Conservation (phyloP, 2,888 invertebrate genomes). For the Synergus gifuensis region DNA sequence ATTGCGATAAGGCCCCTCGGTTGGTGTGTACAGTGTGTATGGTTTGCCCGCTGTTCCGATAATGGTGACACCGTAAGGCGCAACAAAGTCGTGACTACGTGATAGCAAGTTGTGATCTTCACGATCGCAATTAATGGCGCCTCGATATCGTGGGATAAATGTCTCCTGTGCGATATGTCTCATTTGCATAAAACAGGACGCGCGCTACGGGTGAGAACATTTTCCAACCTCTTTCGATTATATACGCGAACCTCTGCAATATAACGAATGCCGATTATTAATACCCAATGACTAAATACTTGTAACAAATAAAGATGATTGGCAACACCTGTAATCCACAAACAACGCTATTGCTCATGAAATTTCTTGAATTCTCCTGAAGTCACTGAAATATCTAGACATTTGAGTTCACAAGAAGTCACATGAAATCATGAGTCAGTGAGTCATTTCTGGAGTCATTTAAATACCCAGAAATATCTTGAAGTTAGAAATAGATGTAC, state of each 20-base stretch:
- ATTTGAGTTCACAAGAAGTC: too few relatives aligned
- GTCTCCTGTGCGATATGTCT: constrained; percentile 64
- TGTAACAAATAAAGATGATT: constrained; percentile 14
- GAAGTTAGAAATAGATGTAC: too few relatives aligned
- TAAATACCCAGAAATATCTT: too few relatives aligned
- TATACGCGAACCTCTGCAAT: constrained; percentile 44
- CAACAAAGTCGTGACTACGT: constrained; percentile 60
- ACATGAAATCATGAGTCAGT: too few relatives aligned
- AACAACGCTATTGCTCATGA: too few relatives aligned
- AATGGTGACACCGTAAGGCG: constrained; percentile 52
- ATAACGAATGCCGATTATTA: constrained; percentile 51
- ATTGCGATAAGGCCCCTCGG: constrained; percentile 50
- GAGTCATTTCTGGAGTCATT: too few relatives aligned
- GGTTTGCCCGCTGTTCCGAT: constrained; percentile 49
- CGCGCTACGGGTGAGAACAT: constrained; percentile 62
- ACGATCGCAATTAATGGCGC: constrained; percentile 68
- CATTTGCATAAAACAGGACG: constrained; percentile 67
- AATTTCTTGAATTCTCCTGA: too few relatives aligned
- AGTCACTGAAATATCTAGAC: too few relatives aligned
- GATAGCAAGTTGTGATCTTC: constrained; percentile 55
- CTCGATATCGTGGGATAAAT: constrained; percentile 70
- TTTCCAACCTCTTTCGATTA: constrained; percentile 54
- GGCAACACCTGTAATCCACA: not conserved
- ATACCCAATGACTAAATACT: constrained; percentile 19
- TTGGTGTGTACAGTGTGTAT: constrained; percentile 41